These are phyloP conservation scores for Tetragnatha versicolor DNA, from an alignment of 1,140 invertebrate species.

Conservation along the genomic window DNA sequence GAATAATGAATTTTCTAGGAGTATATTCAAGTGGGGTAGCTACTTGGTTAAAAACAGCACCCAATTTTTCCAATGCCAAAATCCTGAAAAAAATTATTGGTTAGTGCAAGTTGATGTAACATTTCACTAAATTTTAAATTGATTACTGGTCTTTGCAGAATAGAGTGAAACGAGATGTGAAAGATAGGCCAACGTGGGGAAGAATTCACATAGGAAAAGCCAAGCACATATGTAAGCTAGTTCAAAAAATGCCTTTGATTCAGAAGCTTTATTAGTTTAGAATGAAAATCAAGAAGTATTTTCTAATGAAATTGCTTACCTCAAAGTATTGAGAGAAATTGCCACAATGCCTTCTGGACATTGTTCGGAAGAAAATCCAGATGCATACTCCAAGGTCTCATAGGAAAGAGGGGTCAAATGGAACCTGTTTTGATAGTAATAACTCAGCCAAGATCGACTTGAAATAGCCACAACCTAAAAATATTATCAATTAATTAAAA, in stretches of 20 bases:
- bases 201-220: no score
- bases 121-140: no score
- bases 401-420: slow-evolving; percentile 96
- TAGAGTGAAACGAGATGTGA: no score
- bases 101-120: no score
- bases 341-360: slow-evolving; percentile 99
- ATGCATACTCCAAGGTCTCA: slow-evolving; percentile 96
- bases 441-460: slow-evolving; percentile 96
- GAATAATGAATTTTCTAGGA: slow-evolving; percentile 93
- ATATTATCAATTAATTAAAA: not conserved
- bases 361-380: slow-evolving; percentile 97
- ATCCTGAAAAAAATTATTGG: slow-evolving; percentile 70
- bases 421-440: slow-evolving; percentile 96
- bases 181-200: no score
- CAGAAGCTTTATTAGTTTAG: no score
- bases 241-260: no score
- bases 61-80: slow-evolving; percentile 96
- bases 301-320: slow-evolving; percentile 65
- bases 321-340: slow-evolving; percentile 95
- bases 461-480: slow-evolving; percentile 89
- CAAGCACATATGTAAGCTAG: no score
- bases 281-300: no score
- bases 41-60: slow-evolving; percentile 96
- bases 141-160: no score
- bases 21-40: slow-evolving; percentile 90